Percentiles rank a stretch among this genome's conserved stretches.
These are phyloP conservation scores for Tricholauxania praeusta DNA, from an alignment of 2,888 invertebrate species.

Conservation along the genomic window DNA sequence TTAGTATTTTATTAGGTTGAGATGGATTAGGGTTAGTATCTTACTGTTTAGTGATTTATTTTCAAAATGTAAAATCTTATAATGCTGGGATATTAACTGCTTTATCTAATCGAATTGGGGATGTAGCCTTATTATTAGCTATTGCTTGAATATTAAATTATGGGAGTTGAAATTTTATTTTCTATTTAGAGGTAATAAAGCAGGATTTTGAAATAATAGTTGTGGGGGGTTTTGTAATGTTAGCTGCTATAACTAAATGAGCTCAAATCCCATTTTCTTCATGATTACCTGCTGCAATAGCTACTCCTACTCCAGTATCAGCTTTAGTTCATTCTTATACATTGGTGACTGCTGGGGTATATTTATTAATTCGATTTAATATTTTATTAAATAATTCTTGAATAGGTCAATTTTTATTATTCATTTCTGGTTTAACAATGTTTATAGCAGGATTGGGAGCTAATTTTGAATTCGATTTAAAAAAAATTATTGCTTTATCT, in stretches of 20 bases:
- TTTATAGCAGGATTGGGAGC: slow-evolving; percentile 73
- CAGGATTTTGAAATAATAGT: slow-evolving; percentile 68
- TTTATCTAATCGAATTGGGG: slow-evolving; percentile 80
- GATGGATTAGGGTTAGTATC: slow-evolving; percentile 81
- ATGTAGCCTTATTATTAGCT: slow-evolving; percentile 75
- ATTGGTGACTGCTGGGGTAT: slow-evolving; percentile 81
- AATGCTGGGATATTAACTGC: slow-evolving; percentile 80
- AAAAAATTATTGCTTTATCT: slow-evolving; percentile 84
- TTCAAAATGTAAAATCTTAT: slow-evolving; percentile 75
- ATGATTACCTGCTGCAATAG: slow-evolving; percentile 81
- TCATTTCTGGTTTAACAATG: slow-evolving; percentile 73
- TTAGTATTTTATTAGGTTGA: slow-evolving; percentile 79
- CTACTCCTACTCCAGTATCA: slow-evolving; percentile 82
- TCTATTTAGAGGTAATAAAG: slow-evolving; percentile 70
- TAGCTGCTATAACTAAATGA: slow-evolving; percentile 79
- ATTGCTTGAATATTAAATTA: slow-evolving; percentile 73
- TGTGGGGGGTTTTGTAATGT: slow-evolving; percentile 68
- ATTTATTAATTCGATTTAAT: slow-evolving; percentile 80
- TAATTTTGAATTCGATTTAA: slow-evolving; percentile 77
- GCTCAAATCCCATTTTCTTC: slow-evolving; percentile 86
- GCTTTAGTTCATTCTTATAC: slow-evolving; percentile 84
- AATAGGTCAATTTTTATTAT: slow-evolving; percentile 70
- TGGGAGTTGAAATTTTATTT: slow-evolving; percentile 71
- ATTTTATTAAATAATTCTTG: slow-evolving; percentile 67
- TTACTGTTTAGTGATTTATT: slow-evolving; percentile 74